A percentile compares a stretch with the other conserved stretches of the same genome.
Evolutionary conservation across 2,113 vertebrate genomes (phyloP).

Genomic region (Plecotus auritus): DNA sequence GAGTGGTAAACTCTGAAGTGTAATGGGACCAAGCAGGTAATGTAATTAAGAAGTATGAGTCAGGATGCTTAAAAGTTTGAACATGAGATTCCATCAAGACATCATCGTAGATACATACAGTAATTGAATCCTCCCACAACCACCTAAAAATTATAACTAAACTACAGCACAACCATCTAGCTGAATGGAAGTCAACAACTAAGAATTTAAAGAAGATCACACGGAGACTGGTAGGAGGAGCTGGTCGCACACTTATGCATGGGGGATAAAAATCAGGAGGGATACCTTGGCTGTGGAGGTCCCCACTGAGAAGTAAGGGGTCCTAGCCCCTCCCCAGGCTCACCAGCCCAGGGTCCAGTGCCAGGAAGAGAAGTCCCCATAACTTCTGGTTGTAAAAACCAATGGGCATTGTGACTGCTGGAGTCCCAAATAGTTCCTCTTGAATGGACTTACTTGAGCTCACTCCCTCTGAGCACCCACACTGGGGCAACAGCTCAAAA

Average conservation of each 20-base stretch:
- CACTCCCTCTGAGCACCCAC: not conserved
- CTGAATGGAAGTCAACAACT: not conserved
- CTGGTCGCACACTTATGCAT: not conserved
- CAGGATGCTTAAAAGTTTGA: not conserved
- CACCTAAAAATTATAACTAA: not conserved
- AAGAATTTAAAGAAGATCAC: not conserved
- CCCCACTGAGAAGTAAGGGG: not conserved
- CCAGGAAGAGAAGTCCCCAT: not conserved
- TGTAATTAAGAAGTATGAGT: not conserved
- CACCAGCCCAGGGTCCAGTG: not conserved
- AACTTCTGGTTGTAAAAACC: not conserved
- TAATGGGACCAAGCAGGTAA: not conserved
- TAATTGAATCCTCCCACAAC: not conserved
- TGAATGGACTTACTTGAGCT: not conserved
- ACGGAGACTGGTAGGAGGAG: not conserved
- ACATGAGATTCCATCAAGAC: not conserved
- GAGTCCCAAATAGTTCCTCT: not conserved
- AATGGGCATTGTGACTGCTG: not conserved
- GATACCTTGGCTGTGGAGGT: not conserved
- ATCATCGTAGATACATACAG: not conserved
- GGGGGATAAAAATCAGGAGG: not conserved
- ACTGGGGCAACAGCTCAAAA: not conserved
- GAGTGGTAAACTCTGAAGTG: not conserved
- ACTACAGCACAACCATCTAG: not conserved
- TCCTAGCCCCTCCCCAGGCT: not conserved